Conservation (phyloP, 2,888 invertebrate genomes). For the Drosophila subsilvestris region DNA sequence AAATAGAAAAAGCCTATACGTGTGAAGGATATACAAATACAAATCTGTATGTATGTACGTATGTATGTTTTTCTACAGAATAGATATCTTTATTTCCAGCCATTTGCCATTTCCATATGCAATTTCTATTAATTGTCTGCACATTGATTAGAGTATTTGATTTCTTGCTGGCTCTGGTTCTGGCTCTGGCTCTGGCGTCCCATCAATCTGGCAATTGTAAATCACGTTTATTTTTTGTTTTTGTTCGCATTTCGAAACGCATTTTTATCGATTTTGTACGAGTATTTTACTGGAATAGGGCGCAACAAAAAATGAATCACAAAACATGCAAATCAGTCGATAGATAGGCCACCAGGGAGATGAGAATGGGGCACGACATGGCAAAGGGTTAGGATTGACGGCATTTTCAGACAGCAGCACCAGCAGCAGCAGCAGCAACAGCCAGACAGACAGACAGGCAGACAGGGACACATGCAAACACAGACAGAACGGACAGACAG, state of each 20-base stretch:
- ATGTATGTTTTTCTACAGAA: background rate
- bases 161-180: conserved; percentile 10
- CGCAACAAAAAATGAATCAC: conserved; percentile 51
- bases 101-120: conserved; percentile 25
- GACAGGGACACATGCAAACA: conserved; percentile 39
- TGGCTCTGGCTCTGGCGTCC: conserved; percentile 27
- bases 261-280: conserved; percentile 65
- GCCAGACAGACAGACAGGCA: conserved; percentile 18
- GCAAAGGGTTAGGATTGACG: conserved; percentile 74
- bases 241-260: conserved; percentile 50
- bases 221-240: conserved; percentile 22
- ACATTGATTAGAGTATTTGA: conserved; percentile 40
- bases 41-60: conserved; percentile 5
- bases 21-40: conserved; percentile 34
- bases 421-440: conserved; percentile 15
- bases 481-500: conserved; percentile 7
- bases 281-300: background rate
- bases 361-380: conserved; percentile 34
- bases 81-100: background rate
- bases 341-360: conserved; percentile 48
- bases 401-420: conserved; percentile 40
- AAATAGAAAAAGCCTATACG: conserved; percentile 59
- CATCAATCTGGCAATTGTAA: conserved; percentile 50
- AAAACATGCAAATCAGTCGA: conserved; percentile 69
- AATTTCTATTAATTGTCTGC: conserved; percentile 33